phyloP scores from a whole-genome alignment of 1,140 invertebrate genomes.

The Hydropsyche tenuis region DNA sequence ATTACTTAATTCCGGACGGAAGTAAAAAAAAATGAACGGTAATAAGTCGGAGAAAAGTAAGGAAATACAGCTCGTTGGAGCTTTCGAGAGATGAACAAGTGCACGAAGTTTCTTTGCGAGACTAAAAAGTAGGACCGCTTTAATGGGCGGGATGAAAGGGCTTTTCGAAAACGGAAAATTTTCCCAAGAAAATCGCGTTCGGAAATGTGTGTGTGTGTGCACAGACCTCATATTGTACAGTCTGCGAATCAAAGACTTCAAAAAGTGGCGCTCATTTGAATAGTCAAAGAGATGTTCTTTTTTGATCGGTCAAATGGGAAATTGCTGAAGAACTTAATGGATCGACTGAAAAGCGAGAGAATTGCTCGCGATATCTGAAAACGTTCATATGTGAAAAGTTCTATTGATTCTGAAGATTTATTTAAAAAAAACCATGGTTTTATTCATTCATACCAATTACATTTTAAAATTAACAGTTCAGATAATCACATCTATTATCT shows the following conservation, averaged over 20 bases:
- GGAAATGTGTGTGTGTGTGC: neutral
- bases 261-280: conserved; percentile 15
- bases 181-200: neutral
- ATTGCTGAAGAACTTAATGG: neutral
- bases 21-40: neutral
- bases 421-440: too few species aligned
- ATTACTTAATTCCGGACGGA: neutral
- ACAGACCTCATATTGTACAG: neutral
- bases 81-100: conserved; percentile 19
- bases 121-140: neutral
- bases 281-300: neutral
- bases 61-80: neutral
- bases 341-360: neutral
- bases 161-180: conserved; percentile 13
- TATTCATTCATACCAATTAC: too few species aligned
- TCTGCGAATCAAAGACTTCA: conserved; percentile 12
- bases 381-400: too few species aligned
- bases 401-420: too few species aligned
- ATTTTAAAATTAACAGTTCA: too few species aligned
- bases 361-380: too few species aligned
- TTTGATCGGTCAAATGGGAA: conserved; percentile 19
- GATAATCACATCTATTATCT: too few species aligned
- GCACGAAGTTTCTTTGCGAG: conserved; percentile 12
- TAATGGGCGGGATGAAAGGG: conserved; percentile 1
- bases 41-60: neutral